phyloP scores from a whole-genome alignment of 2,113 vertebrate genomes.

The Halichoeres trimaculatus region DNA sequence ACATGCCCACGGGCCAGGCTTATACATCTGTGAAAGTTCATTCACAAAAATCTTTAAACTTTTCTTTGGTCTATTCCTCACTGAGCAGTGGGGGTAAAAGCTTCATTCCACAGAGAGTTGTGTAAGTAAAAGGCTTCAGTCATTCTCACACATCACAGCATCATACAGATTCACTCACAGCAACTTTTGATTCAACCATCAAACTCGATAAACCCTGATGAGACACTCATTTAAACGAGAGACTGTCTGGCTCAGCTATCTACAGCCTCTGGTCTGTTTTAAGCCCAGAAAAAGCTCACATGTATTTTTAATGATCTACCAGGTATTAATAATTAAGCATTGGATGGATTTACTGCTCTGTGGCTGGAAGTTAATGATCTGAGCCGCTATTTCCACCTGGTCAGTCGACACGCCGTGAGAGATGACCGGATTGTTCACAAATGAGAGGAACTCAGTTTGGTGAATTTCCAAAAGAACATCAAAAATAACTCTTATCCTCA shows the following conservation, averaged over 20 bases:
- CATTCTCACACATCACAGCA: constrained; percentile 9
- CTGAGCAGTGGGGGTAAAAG: constrained; percentile 37
- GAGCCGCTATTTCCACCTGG: constrained; percentile 37
- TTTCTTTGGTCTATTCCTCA: not conserved
- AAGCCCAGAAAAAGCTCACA: constrained; percentile 30
- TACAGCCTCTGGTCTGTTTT: constrained; percentile 8
- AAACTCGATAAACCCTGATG: constrained; percentile 29
- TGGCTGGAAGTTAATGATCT: constrained; percentile 32
- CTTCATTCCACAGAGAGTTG: constrained; percentile 13
- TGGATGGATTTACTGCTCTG: constrained; percentile 26
- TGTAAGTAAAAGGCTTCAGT: constrained; percentile 9
- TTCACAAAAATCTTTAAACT: constrained; percentile 12
- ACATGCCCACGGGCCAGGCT: not conserved
- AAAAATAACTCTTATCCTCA: not conserved
- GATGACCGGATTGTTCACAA: not conserved
- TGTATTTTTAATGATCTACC: constrained; percentile 65
- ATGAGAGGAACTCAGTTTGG: not conserved
- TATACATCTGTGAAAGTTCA: not conserved
- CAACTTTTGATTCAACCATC: constrained; percentile 24
- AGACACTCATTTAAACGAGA: constrained; percentile 4
- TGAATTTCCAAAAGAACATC: not conserved
- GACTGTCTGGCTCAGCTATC: constrained; percentile 19
- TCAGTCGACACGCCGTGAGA: constrained; percentile 1
- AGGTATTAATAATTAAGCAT: constrained; percentile 65
- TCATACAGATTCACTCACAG: not conserved